phyloP scores from a whole-genome alignment of 2,888 invertebrate species.

The Andrena marginata region DNA sequence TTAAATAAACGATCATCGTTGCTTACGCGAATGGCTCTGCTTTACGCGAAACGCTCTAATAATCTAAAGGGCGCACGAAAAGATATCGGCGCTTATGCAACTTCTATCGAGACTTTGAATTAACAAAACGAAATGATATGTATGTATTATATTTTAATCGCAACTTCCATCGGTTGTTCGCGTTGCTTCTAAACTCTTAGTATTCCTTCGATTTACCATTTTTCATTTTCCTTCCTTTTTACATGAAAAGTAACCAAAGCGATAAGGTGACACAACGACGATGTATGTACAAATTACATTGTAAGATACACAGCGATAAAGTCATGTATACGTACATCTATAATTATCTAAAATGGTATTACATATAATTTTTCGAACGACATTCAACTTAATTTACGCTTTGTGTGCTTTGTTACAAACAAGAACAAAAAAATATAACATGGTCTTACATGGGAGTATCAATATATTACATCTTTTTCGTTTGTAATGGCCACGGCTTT shows the following conservation, averaged over 20 bases:
- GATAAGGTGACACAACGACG: constrained; percentile 78
- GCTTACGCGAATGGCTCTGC: constrained; percentile 12
- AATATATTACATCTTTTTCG: constrained; percentile 69
- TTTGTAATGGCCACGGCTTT: constrained; percentile 65
- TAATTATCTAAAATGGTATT: constrained; percentile 73
- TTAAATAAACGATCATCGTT: constrained; percentile 57
- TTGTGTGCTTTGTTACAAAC: constrained; percentile 65
- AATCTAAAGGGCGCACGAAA: background rate
- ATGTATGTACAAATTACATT: constrained; percentile 83
- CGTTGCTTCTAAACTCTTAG: constrained; percentile 72
- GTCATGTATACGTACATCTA: constrained; percentile 79
- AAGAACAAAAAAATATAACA: constrained; percentile 65
- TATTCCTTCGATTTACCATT: constrained; percentile 63
- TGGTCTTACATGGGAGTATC: constrained; percentile 66
- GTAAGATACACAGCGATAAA: constrained; percentile 81
- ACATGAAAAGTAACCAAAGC: constrained; percentile 81
- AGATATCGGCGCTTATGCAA: background rate
- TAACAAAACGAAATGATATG: constrained; percentile 70
- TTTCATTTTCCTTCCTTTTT: constrained; percentile 68
- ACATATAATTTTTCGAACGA: constrained; percentile 66
- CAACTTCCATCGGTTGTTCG: constrained; percentile 74
- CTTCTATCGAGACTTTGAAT: constrained; percentile 16
- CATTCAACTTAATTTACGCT: constrained; percentile 72
- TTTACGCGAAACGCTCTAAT: background rate
- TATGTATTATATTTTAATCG: constrained; percentile 78